These are phyloP conservation scores for Drosophila pandora DNA, from an alignment of 1,140 invertebrate species.

Conservation along the genomic window DNA sequence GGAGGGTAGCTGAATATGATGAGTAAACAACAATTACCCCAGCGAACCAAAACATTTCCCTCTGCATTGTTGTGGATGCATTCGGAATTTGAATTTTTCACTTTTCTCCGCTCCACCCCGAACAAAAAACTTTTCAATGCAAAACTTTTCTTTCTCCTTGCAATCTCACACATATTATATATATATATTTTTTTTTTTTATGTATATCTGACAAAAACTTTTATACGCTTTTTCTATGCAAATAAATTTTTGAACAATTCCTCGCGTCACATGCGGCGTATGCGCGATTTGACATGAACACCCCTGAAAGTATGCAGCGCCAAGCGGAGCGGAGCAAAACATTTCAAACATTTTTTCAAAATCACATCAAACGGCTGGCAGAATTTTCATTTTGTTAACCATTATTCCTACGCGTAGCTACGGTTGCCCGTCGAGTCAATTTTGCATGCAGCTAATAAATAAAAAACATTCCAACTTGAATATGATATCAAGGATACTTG, in stretches of 20 bases:
- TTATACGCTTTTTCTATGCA: conserved; percentile 11
- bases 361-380: conserved; percentile 18
- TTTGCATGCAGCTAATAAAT: conserved; percentile 44
- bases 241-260: conserved; percentile 33
- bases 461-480: conserved; percentile 36
- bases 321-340: conserved; percentile 8
- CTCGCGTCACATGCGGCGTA: conserved; percentile 56
- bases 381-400: conserved; percentile 10
- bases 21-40: conserved; percentile 68
- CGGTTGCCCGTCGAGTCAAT: conserved; percentile 14
- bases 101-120: conserved; percentile 6
- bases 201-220: conserved; percentile 29
- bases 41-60: conserved; percentile 39
- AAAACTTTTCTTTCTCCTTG: conserved; percentile 24
- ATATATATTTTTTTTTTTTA: not conserved
- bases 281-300: conserved; percentile 56
- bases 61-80: conserved; percentile 19
- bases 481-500: conserved; percentile 35
- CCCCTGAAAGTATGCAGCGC: conserved; percentile 58
- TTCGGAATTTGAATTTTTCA: conserved; percentile 14
- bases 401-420: conserved; percentile 5
- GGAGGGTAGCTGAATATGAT: conserved; percentile 8
- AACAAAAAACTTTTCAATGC: conserved; percentile 28
- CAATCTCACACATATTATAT: not conserved
- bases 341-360: conserved; percentile 41